Conservation (phyloP, 2,113 vertebrate genomes). For the Paraplagusia blochii region DNA sequence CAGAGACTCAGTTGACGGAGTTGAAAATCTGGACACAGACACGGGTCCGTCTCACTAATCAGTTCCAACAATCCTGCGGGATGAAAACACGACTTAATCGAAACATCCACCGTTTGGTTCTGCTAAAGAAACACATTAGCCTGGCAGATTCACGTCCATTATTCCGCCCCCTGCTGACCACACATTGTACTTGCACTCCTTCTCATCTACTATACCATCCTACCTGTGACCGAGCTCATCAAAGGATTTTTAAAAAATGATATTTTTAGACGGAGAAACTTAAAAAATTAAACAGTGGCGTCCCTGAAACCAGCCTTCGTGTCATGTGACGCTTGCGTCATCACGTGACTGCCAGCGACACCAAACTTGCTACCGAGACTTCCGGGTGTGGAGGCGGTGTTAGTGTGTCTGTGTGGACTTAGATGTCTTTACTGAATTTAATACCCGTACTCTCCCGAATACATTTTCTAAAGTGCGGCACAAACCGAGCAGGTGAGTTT, state of each 20-base stretch:
- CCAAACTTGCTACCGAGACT: constrained; percentile 22
- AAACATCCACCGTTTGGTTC: background rate
- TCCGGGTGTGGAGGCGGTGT: constrained; percentile 1
- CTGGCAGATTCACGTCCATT: background rate
- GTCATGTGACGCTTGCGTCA: constrained; percentile 53
- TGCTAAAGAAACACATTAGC: constrained; percentile 25
- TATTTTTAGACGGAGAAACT: background rate
- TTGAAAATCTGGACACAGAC: constrained; percentile 7
- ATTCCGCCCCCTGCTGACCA: background rate
- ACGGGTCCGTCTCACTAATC: background rate
- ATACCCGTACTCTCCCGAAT: background rate
- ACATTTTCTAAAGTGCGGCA: too few species aligned
- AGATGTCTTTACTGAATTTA: background rate
- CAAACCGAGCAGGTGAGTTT: constrained; percentile 17
- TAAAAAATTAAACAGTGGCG: background rate
- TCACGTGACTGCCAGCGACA: constrained; percentile 43
- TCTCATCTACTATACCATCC: background rate
- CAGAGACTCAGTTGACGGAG: constrained; percentile 1
- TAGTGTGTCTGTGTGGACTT: too few species aligned
- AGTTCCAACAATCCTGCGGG: background rate
- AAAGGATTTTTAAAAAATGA: background rate
- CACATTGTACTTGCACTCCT: background rate
- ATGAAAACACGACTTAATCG: too few species aligned
- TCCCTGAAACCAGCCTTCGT: constrained; percentile 3
- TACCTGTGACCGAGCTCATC: too few species aligned